A percentile compares a stretch with the other conserved stretches of the same genome.
These are phyloP conservation scores for Laticauda laticaudata DNA, from an alignment of 2,113 vertebrate genomes.

Conservation along the genomic window DNA sequence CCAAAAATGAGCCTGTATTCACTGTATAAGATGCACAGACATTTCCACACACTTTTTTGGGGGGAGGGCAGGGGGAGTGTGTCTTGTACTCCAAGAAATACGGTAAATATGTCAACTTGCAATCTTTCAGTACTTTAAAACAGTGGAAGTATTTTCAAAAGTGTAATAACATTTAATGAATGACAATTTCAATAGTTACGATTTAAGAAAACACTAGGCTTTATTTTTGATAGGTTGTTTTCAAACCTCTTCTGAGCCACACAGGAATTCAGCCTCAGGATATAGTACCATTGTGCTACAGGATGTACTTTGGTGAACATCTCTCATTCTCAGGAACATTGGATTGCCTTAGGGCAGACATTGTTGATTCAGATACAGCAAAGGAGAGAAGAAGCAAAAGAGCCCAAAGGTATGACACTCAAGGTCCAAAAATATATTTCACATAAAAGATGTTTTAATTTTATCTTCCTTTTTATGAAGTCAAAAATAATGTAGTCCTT, in stretches of 20 bases:
- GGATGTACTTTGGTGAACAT: conserved; percentile 97
- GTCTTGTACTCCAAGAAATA: too few relatives aligned
- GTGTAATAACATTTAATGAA: neutral
- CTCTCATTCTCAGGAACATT: conserved; percentile 95
- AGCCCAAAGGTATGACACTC: conserved; percentile 78
- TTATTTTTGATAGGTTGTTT: conserved; percentile 85
- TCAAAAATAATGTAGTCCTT: neutral
- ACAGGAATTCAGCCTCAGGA: conserved; percentile 95
- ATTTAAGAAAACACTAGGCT: neutral
- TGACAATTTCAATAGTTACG: neutral
- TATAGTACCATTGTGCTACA: conserved; percentile 87
- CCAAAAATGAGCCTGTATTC: too few relatives aligned
- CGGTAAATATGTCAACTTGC: neutral
- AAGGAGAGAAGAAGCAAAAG: conserved; percentile 92
- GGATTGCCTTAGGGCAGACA: conserved; percentile 94
- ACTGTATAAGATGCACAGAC: too few relatives aligned
- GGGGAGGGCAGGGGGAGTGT: too few relatives aligned
- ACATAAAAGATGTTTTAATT: neutral
- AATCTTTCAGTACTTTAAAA: neutral
- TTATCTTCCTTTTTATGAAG: neutral
- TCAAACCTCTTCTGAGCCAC: conserved; percentile 91
- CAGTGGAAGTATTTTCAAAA: neutral
- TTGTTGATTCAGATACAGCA: conserved; percentile 95
- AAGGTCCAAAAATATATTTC: neutral
- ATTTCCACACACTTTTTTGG: too few relatives aligned